Evolutionary conservation across 2,797 vertebrate species (phyloP).

Genomic region (Characodon lateralis): DNA sequence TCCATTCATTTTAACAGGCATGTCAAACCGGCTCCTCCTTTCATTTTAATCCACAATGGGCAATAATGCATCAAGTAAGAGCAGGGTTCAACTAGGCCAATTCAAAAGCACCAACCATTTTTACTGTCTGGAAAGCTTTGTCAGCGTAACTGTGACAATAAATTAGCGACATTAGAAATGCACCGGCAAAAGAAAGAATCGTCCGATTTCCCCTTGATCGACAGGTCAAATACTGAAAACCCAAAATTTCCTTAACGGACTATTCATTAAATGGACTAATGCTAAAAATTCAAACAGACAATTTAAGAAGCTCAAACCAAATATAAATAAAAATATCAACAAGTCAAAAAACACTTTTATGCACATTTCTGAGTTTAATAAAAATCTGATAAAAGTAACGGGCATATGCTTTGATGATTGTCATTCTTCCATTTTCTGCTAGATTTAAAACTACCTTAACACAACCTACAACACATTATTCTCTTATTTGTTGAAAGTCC

Average conservation of each 20-base stretch:
- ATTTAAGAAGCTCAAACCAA: background rate
- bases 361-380: background rate
- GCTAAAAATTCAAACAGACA: background rate
- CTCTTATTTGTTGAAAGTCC: background rate
- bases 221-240: background rate
- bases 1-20: background rate
- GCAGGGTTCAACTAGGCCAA: background rate
- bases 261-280: background rate
- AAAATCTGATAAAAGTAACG: background rate
- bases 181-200: background rate
- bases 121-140: background rate
- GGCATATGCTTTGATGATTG: background rate
- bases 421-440: background rate
- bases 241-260: fast-evolving
- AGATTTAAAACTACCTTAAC: background rate
- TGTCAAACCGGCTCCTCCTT: background rate
- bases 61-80: background rate
- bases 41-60: background rate
- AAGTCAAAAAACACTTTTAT: too few species aligned
- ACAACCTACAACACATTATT: background rate
- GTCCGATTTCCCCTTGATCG: background rate
- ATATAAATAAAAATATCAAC: background rate
- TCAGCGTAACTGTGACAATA: background rate
- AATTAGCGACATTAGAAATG: background rate
- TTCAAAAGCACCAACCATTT: background rate